Conservation (phyloP, 2,113 vertebrate genomes). For the Ramphastos sulfuratus region DNA sequence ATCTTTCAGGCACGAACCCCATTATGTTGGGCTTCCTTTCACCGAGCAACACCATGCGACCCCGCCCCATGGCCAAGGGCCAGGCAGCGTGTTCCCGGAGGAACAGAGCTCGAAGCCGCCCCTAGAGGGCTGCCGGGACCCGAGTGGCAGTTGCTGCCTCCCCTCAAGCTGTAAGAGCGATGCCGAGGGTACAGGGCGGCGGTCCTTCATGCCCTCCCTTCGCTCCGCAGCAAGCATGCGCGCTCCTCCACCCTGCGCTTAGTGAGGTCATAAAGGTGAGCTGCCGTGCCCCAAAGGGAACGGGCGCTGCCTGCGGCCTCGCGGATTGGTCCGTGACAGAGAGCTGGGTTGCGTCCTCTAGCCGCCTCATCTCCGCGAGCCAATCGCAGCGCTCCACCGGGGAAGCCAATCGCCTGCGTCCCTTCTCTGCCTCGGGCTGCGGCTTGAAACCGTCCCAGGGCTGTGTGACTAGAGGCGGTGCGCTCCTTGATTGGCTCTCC, state of each 20-base stretch:
- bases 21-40: fast-evolving
- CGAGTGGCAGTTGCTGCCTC: neutral
- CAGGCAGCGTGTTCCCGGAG: too few relatives aligned
- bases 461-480: neutral
- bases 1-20: neutral
- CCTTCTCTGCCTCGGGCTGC: neutral
- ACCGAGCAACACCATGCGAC: fast-evolving
- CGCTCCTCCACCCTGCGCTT: neutral
- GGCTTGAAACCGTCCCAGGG: neutral
- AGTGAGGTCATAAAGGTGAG: neutral
- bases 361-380: neutral
- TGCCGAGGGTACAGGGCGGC: too few relatives aligned
- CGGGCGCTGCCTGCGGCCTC: neutral
- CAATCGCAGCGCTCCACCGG: neutral
- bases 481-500: neutral
- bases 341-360: neutral
- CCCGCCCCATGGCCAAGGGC: too few relatives aligned
- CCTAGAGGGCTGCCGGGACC: fast-evolving
- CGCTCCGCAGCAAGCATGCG: neutral
- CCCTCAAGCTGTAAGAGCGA: too few relatives aligned
- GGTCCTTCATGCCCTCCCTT: neutral
- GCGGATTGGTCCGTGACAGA: neutral
- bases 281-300: neutral
- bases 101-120: fast-evolving
- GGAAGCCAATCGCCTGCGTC: neutral